phyloP scores from a whole-genome alignment of 2,113 vertebrate species.

The Microcebus ravelobensis region DNA sequence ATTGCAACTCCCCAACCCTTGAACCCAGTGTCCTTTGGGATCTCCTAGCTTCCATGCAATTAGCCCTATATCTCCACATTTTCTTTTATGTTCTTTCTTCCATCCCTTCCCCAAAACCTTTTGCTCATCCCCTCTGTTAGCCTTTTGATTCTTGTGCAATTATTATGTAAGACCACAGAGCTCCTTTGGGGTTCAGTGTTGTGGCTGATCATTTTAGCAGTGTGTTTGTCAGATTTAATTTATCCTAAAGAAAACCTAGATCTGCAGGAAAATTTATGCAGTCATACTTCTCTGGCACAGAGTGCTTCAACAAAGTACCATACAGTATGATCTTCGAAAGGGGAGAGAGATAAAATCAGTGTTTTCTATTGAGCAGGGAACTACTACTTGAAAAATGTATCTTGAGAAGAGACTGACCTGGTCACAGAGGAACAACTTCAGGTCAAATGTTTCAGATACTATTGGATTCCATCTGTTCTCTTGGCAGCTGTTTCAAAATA shows the following conservation, averaged over 20 bases:
- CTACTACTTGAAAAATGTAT: neutral
- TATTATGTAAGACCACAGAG: neutral
- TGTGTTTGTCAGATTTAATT: neutral
- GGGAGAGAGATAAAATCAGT: neutral
- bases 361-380: neutral
- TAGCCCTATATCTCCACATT: neutral
- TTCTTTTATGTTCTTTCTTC: neutral
- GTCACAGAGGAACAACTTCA: neutral
- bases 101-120: neutral
- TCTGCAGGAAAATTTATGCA: neutral
- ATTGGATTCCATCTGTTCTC: neutral
- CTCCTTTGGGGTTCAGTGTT: neutral
- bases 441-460: neutral
- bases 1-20: neutral
- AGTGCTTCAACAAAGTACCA: neutral
- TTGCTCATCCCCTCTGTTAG: neutral
- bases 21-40: neutral
- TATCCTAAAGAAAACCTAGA: neutral
- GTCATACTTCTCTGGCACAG: neutral
- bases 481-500: slow-evolving; percentile 13
- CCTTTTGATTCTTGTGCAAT: neutral
- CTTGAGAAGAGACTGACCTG: neutral
- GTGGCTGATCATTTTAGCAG: neutral
- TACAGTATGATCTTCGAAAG: neutral
- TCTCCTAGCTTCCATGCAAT: neutral